A percentile compares a stretch with the other conserved stretches of the same genome.
Conservation (phyloP, 2,888 invertebrate species). For the Cheilosia vernalis region DNA sequence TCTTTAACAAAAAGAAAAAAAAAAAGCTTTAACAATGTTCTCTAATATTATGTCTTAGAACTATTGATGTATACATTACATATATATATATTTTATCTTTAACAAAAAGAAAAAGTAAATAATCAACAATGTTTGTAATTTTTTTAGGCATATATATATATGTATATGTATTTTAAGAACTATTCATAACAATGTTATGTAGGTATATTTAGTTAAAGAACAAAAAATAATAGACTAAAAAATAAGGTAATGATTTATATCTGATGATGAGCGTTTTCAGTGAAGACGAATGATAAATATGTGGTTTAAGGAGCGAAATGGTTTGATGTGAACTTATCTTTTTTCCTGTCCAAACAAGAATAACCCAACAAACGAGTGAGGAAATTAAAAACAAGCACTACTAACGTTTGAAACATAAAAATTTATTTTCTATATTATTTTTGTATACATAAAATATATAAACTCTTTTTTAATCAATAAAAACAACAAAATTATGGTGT, state of each 20-base stretch:
- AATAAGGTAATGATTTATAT: slow-evolving; percentile 57
- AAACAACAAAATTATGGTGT: slow-evolving; percentile 72
- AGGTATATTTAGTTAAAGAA: slow-evolving; percentile 50
- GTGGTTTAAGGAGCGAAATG: slow-evolving; percentile 66
- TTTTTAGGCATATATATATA: slow-evolving; percentile 5
- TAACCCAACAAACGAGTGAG: slow-evolving; percentile 42
- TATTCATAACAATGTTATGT: slow-evolving; percentile 43
- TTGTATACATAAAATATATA: slow-evolving; percentile 64
- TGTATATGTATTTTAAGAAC: slow-evolving; percentile 1
- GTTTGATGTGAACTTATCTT: slow-evolving; percentile 40
- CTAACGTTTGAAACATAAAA: slow-evolving; percentile 70
- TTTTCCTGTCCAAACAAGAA: slow-evolving; percentile 40
- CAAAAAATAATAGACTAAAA: slow-evolving; percentile 34
- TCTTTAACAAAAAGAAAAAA: slow-evolving; percentile 57
- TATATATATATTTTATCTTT: slow-evolving; percentile 42
- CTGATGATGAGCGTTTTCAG: slow-evolving; percentile 74
- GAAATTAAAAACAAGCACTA: slow-evolving; percentile 68
- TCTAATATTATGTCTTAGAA: slow-evolving; percentile 37
- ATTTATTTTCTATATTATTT: slow-evolving; percentile 70
- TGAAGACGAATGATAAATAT: slow-evolving; percentile 70
- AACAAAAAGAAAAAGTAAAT: slow-evolving; percentile 49
- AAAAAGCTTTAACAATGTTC: slow-evolving; percentile 54
- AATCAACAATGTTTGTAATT: slow-evolving; percentile 45
- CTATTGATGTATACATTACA: slow-evolving; percentile 47
- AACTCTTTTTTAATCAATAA: slow-evolving; percentile 65